A percentile compares a stretch with the other conserved stretches of the same genome.
These are phyloP conservation scores for Rissa tridactyla DNA, from an alignment of 2,113 vertebrate species.

Conservation along the genomic window DNA sequence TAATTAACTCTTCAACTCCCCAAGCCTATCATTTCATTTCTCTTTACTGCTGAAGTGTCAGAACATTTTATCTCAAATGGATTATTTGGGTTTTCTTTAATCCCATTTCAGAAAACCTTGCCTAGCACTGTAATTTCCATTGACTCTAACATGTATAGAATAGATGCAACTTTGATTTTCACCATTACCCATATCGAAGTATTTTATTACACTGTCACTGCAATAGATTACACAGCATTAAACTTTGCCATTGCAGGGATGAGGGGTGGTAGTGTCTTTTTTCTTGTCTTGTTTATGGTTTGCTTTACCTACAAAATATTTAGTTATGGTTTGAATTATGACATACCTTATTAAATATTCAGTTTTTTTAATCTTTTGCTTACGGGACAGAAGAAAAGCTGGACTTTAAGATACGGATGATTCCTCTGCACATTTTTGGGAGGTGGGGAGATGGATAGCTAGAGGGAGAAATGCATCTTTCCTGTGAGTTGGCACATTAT, in stretches of 20 bases:
- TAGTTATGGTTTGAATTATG: slow-evolving; percentile 28
- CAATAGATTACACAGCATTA: neutral
- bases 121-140: slow-evolving; percentile 23
- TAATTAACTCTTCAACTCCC: slow-evolving; percentile 58
- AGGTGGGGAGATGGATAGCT: neutral
- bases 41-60: slow-evolving; percentile 15
- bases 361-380: slow-evolving; percentile 29
- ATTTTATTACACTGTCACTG: slow-evolving; percentile 19
- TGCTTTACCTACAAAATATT: slow-evolving; percentile 54
- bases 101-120: slow-evolving; percentile 58
- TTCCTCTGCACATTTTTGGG: slow-evolving; percentile 32
- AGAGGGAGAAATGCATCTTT: slow-evolving; percentile 26
- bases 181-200: slow-evolving; percentile 35
- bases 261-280: neutral
- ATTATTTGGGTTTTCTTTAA: slow-evolving; percentile 66
- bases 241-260: neutral
- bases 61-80: slow-evolving; percentile 62
- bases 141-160: neutral
- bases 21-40: slow-evolving; percentile 31
- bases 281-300: neutral
- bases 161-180: slow-evolving; percentile 53
- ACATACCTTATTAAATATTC: slow-evolving; percentile 24
- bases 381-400: slow-evolving; percentile 2
- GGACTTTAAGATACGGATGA: slow-evolving; percentile 42
- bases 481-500: slow-evolving; percentile 61